phyloP scores from a whole-genome alignment of 1,140 invertebrate genomes.

The Antheraea pernyi region DNA sequence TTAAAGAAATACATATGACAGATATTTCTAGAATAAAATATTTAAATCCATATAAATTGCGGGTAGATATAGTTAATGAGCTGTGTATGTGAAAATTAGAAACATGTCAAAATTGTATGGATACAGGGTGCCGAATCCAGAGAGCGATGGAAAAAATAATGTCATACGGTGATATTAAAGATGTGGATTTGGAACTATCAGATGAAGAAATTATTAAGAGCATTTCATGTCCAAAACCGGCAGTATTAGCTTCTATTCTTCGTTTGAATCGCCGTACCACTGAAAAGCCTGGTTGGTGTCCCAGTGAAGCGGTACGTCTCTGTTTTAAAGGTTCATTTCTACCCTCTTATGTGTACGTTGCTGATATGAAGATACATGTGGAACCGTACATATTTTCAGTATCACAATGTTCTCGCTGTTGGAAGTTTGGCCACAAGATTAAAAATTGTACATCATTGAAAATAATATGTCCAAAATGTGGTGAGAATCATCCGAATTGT shows the following conservation, averaged over 20 bases:
- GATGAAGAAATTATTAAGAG: constrained; percentile 16
- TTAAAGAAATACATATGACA: too few relatives aligned
- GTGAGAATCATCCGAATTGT: too few relatives aligned
- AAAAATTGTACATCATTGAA: constrained; percentile 29
- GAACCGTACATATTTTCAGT: constrained; percentile 38
- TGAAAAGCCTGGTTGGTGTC: constrained; percentile 9
- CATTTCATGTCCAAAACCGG: neutral
- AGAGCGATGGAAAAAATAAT: constrained; percentile 12
- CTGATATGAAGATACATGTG: constrained; percentile 25
- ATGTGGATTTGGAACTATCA: constrained; percentile 20
- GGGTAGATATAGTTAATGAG: too few relatives aligned
- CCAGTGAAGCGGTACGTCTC: constrained; percentile 22
- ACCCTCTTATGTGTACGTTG: constrained; percentile 22
- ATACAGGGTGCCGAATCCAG: constrained; percentile 12
- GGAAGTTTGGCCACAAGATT: constrained; percentile 33
- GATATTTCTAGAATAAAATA: too few relatives aligned
- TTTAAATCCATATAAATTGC: too few relatives aligned
- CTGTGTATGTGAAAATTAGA: too few relatives aligned
- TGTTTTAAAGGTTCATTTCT: constrained; percentile 23
- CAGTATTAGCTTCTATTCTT: constrained; percentile 1
- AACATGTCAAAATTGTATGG: neutral
- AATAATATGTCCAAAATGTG: constrained; percentile 39
- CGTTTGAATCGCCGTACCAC: constrained; percentile 11
- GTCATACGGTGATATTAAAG: constrained; percentile 26
- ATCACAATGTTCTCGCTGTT: constrained; percentile 38